Evolutionary conservation across 2,113 vertebrate genomes (phyloP).

Genomic region (Leucoraja erinaceus): DNA sequence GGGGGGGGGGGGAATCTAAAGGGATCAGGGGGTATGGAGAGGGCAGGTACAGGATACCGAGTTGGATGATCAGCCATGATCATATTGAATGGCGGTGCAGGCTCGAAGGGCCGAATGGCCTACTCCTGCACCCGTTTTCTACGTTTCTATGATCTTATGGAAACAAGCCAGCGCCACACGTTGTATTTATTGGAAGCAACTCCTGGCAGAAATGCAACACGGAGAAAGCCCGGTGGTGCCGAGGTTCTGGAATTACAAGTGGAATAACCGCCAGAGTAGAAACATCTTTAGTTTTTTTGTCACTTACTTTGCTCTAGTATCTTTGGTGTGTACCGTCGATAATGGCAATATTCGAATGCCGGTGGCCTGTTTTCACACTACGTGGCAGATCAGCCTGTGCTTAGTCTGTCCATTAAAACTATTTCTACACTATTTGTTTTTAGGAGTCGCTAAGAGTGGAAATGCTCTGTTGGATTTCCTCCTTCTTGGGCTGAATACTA

Average conservation of each 20-base stretch:
- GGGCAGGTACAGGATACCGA: no score
- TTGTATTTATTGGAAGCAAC: neutral
- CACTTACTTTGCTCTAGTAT: no score
- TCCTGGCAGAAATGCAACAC: neutral
- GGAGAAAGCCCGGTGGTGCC: neutral
- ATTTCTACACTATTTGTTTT: neutral
- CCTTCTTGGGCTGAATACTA: neutral
- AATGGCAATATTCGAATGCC: no score
- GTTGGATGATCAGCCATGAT: no score
- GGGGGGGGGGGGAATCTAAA: no score
- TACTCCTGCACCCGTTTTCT: no score
- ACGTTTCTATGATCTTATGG: no score
- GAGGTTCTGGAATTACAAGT: neutral
- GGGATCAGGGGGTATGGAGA: no score
- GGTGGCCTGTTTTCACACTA: no score
- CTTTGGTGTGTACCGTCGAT: no score
- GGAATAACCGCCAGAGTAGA: neutral
- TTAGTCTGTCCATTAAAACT: neutral
- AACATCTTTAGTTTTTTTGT: neutral
- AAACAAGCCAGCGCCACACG: neutral
- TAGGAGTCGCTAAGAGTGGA: neutral
- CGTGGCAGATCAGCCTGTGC: neutral
- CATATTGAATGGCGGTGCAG: no score
- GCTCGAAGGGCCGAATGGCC: no score
- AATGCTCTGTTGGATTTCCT: neutral